Conservation (phyloP, 2,797 vertebrate species). For the Eulemur rubriventer region DNA sequence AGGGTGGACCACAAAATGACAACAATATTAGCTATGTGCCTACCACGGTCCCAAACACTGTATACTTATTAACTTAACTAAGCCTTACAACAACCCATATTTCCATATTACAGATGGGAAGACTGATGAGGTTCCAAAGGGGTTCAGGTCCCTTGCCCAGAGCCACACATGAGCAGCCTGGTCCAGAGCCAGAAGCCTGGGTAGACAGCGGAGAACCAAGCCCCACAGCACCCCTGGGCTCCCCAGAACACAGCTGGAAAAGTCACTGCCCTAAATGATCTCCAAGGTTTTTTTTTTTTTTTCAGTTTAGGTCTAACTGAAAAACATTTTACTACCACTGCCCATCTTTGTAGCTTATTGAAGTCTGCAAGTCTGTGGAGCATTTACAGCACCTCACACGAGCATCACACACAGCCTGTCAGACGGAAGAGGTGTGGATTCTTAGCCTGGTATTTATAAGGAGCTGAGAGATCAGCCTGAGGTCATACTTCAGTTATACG, state of each 20-base stretch:
- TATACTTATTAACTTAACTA: background rate
- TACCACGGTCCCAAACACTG: background rate
- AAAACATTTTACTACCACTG: background rate
- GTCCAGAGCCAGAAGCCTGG: background rate
- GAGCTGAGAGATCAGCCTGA: background rate
- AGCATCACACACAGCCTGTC: background rate
- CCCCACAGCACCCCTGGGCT: too few species aligned
- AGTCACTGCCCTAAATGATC: background rate
- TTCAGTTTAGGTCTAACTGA: background rate
- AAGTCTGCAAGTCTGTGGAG: background rate
- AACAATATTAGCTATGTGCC: background rate
- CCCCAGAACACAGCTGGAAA: background rate
- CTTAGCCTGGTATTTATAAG: background rate
- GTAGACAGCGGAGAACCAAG: background rate
- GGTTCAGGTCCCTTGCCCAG: background rate
- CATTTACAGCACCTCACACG: background rate
- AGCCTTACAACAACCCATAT: fast-evolving
- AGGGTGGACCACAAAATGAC: background rate
- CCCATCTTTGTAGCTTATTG: background rate
- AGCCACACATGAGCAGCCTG: background rate
- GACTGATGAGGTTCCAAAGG: background rate
- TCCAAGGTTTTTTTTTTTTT: background rate
- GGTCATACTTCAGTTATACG: background rate
- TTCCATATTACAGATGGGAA: background rate
- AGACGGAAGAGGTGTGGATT: background rate